Base-by-base conservation (phyloP, 2,113 vertebrate genomes). In the Centropus unirufus region DNA sequence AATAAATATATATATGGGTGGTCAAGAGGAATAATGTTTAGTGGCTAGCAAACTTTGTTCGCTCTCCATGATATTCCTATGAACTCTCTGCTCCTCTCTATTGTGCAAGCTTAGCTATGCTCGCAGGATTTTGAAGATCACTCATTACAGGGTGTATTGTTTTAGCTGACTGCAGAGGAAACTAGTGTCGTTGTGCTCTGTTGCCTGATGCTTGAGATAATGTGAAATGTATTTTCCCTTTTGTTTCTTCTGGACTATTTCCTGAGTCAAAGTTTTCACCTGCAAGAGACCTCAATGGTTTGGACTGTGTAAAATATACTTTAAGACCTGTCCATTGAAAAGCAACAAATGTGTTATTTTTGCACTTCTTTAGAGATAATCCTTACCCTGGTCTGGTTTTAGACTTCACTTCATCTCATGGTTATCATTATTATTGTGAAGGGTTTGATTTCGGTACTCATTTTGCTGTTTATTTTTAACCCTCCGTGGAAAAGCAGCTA, bases 391-490 rank as follows among this genome's bases (percentile, higher is more conserved):
- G 44, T 4, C 83, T 73, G 46, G 22, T 69, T 80, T 91, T 46
- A 34, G 59, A 6, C 14, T 72, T 66, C 6, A 6, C 52, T n/a
- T 44, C 20, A 13, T 39, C 75, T 47, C 54, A 5, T 22, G 32
- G 57, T 70, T 67, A 11, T 64, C 72, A 13, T 24, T 42, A 8
- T 61, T 36, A 21, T 83, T 86, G 86, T n/a, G 42, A 61, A 90
- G 63, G 36, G 13, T 66, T 80, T 76, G 89, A 36, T 66, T 91
- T 66, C 46, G 80, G 54, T 55, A 49, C 80, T 62, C 26, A 4
- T 26, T 92, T 74, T 85, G 29, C 82, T 73, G 39, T 90, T 91
- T 62, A 32, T 87, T 94, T 94, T 75, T 64, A 90, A 96, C 79
- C 32, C 81, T 91, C 81, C 55, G 2, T 30, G 77, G 78, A 85